Conservation (phyloP, 2,113 vertebrate species). For the Lutjanus erythropterus region DNA sequence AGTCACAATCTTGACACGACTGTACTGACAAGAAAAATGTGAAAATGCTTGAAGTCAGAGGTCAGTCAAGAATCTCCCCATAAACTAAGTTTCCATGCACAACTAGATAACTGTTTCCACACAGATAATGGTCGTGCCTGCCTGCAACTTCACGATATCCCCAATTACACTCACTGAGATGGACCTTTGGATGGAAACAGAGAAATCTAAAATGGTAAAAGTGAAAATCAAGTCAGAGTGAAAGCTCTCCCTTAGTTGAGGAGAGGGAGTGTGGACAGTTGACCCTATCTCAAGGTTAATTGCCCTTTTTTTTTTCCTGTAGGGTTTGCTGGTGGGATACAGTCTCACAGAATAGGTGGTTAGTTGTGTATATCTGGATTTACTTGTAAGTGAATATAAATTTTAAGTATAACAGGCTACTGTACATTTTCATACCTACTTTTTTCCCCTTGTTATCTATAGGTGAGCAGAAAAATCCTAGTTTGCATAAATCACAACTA, state of each 20-base stretch:
- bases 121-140: too few relatives aligned
- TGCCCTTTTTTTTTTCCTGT: not conserved
- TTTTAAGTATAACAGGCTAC: not conserved
- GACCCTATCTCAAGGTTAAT: not conserved
- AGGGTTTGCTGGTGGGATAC: not conserved
- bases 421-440: not conserved
- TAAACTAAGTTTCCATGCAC: too few relatives aligned
- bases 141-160: not conserved
- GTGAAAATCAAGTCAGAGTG: not conserved
- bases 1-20: not conserved
- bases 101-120: too few relatives aligned
- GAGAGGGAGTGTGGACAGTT: not conserved
- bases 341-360: not conserved
- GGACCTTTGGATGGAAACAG: not conserved
- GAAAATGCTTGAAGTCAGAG: not conserved
- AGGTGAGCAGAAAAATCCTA: too few relatives aligned
- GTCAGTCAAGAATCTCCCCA: not conserved
- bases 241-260: not conserved
- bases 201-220: not conserved
- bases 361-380: not conserved
- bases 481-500: too few relatives aligned
- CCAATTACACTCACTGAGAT: too few relatives aligned
- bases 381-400: not conserved
- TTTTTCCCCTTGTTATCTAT: too few relatives aligned
- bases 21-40: not conserved